Evolutionary conservation across 1,140 invertebrate species (phyloP).

Genomic region (Megathymus violae): DNA sequence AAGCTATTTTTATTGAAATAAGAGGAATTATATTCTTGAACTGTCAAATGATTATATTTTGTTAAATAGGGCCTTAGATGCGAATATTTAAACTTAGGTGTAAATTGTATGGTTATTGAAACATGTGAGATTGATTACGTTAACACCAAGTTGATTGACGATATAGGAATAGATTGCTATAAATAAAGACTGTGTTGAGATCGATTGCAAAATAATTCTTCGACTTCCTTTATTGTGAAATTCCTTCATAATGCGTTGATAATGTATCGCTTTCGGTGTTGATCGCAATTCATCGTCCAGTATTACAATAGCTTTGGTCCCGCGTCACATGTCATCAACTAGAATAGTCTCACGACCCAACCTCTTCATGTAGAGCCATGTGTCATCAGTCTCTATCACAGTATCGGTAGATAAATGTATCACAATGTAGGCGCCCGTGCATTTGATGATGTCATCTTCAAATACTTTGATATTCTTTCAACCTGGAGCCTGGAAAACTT

Average conservation of each 20-base stretch:
- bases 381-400: conserved; percentile 73
- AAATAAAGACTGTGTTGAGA: conserved; percentile 78
- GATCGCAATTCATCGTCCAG: conserved; percentile 68
- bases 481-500: conserved; percentile 71
- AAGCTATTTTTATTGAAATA: conserved; percentile 77
- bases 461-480: conserved; percentile 55
- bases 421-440: conserved; percentile 81
- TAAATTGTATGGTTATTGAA: conserved; percentile 69
- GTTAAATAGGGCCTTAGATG: conserved; percentile 75
- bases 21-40: conserved; percentile 76
- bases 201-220: conserved; percentile 72
- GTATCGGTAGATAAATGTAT: conserved; percentile 82
- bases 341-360: conserved; percentile 71
- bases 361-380: conserved; percentile 76
- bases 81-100: conserved; percentile 66
- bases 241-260: conserved; percentile 61
- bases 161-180: conserved; percentile 69
- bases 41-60: conserved; percentile 72
- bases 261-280: conserved; percentile 80
- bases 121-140: conserved; percentile 69
- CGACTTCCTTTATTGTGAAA: conserved; percentile 61
- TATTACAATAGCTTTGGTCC: conserved; percentile 59
- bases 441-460: conserved; percentile 57
- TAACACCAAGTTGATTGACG: conserved; percentile 57
- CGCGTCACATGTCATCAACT: conserved; percentile 67